Evolutionary conservation across 2,888 invertebrate genomes (phyloP), one percentile per base, ranked within the genome.

Genomic region (Patella caerulea): DNA sequence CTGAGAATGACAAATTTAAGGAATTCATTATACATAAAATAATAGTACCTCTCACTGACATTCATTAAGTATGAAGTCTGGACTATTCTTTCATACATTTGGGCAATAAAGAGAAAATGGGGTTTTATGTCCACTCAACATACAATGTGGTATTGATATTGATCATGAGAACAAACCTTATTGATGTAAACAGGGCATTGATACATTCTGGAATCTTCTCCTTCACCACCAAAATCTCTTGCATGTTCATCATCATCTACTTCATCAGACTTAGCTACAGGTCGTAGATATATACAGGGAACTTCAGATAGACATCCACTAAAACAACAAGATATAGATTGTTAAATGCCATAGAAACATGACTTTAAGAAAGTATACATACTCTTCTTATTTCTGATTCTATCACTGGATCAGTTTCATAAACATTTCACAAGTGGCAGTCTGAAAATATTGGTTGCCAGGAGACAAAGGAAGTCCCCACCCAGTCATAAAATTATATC

Each of bases 111-210:
- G 4, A 45, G 34, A 45, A 7, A 45, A 45, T 45, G 45, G 45
- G 9, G 45, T 45, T 9, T 7, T 4, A 45, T 45, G 45, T 45
- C 45, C 45, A 45, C 45, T 45, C 45, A 45, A 45, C 45, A 45
- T 1, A 45, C 45, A 9, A 45, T 45, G 45, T 7, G 7, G 1
- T 9, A 45, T 45, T 45, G 45, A 45, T 45, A 45, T 45, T 45
- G 7, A 45, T 45, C 53, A 14, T 5, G 54, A 1, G 15, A 73
- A 29, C 78, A 72, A 77, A 88, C 88, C 84, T 86, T 89, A 80
- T 90, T 90, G 84, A 90, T 89, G 82, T 83, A 91, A 15, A 90
- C 85, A 34, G 91, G 90, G 75, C 90, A 89, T 54, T 86, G 75
- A 73, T 88, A 90, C 19, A 81, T 75, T 34, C 72, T 55, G 9